Base-by-base conservation (phyloP, 2,888 invertebrate species). In the Caenorhabditis doughertyi region DNA sequence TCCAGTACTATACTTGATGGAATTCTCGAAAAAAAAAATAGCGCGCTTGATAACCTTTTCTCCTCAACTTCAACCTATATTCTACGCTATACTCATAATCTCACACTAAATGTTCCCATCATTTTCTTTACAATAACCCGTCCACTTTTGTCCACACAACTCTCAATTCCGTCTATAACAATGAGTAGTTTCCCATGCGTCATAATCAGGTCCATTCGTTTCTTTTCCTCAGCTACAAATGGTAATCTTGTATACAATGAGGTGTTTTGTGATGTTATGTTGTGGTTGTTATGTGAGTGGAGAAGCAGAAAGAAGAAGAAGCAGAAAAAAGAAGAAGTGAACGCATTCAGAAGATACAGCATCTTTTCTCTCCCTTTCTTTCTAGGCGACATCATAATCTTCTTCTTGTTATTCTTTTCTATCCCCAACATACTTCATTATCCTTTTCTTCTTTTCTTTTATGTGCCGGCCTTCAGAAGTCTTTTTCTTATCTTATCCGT, bases 231-330 rank as follows among this genome's bases (percentile, higher is more conserved):
- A 62, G 27, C 64, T 64, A 47, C 64, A 53, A 77, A 77, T 77
- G 77, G 77, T 77, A 77, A 79, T 79, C 71, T 71, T 79, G 71
- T 79, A 53, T 64, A 64, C 70, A 62, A 70, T 70, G 68, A 71
- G 68, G 77, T 79, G 77, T 71, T 79, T 70, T 76, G 58, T 73
- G 44, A 53, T 62, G 51, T 29, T 55, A 55, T 73, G 62, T 58
- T 49, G 58, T 60, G 58, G 71, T 56, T 60, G 60, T 60, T 60
- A 60, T 39, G 29, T 51, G 44, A 5, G 39, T 32, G 39, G 8
- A 13, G n/a, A n/a, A n/a, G n/a, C n/a, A n/a, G n/a, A n/a, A n/a
- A 23, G 55, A 18, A 25, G 16, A 55, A 27, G 29, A 16, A 23
- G 25, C 8, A 27, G 55, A 5, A 47, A 18, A 47, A 8, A 18